Evolutionary conservation across 2,888 invertebrate species (phyloP).

Genomic region (Catocala nupta): DNA sequence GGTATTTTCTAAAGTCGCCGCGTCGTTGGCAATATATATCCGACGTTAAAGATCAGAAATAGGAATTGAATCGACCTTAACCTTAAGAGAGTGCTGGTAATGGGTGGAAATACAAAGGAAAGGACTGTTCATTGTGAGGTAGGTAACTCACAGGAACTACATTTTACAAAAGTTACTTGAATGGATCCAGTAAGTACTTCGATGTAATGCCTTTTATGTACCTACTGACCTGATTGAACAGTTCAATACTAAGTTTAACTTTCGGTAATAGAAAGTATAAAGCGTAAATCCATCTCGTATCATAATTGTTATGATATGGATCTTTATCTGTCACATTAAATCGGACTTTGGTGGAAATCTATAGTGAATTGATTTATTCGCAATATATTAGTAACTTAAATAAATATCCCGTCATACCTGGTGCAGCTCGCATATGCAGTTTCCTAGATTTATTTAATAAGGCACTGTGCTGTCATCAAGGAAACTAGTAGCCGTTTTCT

Average conservation of each 20-base stretch:
- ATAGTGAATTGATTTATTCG: too few species aligned
- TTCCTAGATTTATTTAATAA: too few species aligned
- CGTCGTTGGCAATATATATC: too few species aligned
- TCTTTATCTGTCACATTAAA: too few species aligned
- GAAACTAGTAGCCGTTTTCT: too few species aligned
- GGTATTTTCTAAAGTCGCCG: constrained; percentile 19
- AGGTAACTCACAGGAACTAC: constrained; percentile 35
- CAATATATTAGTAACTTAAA: too few species aligned
- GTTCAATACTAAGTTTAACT: constrained; percentile 14
- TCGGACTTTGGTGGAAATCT: too few species aligned
- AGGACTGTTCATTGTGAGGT: constrained; percentile 42
- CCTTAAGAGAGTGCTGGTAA: constrained; percentile 44
- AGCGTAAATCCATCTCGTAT: neutral
- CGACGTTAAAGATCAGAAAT: constrained; percentile 36
- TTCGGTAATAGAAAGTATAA: neutral
- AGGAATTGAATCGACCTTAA: constrained; percentile 42
- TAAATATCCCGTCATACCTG: too few species aligned
- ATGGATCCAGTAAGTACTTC: constrained; percentile 27
- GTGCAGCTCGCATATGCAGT: too few species aligned
- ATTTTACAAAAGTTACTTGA: constrained; percentile 38
- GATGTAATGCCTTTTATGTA: constrained; percentile 29
- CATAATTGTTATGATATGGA: too few species aligned
- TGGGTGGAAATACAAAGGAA: constrained; percentile 46
- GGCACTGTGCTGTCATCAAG: too few species aligned
- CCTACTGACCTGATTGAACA: constrained; percentile 15